Base-by-base conservation (phyloP, 2,113 vertebrate species). In the Prinia subflava region DNA sequence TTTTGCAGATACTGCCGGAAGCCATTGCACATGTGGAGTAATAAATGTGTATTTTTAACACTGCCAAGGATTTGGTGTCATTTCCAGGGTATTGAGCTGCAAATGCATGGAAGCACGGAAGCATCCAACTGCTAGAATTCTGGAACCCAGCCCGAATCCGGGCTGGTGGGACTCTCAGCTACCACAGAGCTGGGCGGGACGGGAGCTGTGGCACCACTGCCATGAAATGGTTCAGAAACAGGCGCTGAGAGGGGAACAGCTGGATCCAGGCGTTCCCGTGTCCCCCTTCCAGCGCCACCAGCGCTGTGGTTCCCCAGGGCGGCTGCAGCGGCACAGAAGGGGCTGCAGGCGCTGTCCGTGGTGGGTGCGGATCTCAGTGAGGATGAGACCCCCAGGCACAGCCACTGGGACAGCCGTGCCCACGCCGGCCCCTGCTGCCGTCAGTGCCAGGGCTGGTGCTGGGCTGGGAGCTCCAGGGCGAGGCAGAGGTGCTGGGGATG, bases 11-110 rank as follows among this genome's bases (percentile, higher is more conserved):
- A 16, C 73, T 47, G 85, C 64, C 1, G 7, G 92, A 65, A 83
- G 71, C 84, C 92, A 87, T 71, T 69, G 90, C 78, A 2, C 68
- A 46, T 3, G 81, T 91, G 94, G 44, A 86, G 94, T 97, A 96
- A 96, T 97, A 97, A 97, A 97, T 62, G 71, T 91, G 93, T 91
- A 63, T 96, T 97, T 93, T 94, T 97, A 92, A 93, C 81, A 76
- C 22, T 39, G 82, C 59, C 80, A 42, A 17, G 46, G 15, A 2
- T 44, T 13, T 53, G 63, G 11, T 59, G 33, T 85, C n/a, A 20
- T 91, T 79, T 53, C 70, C 42, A 53, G 44, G 84, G 24, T 27
- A 10, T 0, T 22, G 55, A 22, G 13, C 47, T 55, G 30, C 4
- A n/a, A 44, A 33, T 60, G 47, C n/a, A 23, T 2, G 17, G 44